Percentiles rank a stretch among this genome's conserved stretches.
Conservation (phyloP, 2,797 vertebrate genomes). For the Chiroxiphia lanceolata region DNA sequence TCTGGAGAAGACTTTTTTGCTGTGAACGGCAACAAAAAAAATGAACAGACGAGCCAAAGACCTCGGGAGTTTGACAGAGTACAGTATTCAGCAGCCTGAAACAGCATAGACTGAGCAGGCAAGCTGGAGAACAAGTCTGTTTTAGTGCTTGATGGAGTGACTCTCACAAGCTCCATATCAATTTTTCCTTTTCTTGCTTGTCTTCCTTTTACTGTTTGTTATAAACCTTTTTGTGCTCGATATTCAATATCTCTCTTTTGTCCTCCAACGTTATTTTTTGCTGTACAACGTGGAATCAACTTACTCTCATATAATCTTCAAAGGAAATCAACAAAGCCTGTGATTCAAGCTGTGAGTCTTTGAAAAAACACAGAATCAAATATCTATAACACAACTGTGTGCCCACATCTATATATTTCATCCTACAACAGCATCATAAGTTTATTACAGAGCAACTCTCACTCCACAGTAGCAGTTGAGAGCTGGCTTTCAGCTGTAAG, state of each 20-base stretch:
- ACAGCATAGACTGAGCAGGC: not conserved
- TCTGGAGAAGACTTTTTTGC: slow-evolving; percentile 15
- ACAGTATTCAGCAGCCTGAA: slow-evolving; percentile 37
- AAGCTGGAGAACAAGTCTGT: not conserved
- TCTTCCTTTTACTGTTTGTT: not conserved
- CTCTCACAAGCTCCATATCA: not conserved
- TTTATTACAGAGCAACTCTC: not conserved
- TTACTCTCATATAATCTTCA: not conserved
- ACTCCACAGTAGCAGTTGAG: not conserved
- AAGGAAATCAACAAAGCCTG: not conserved
- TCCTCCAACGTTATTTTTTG: not conserved
- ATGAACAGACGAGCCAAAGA: not conserved
- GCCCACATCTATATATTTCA: not conserved
- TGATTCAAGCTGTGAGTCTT: not conserved
- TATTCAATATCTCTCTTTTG: not conserved
- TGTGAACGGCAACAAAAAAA: not conserved
- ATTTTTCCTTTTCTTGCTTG: not conserved
- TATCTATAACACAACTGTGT: not conserved
- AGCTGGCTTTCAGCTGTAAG: not conserved
- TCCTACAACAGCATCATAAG: not conserved
- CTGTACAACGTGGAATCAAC: not conserved
- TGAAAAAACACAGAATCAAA: not conserved
- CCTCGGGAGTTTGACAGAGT: not conserved
- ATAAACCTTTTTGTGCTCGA: not conserved
- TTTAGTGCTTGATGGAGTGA: slow-evolving; percentile 23